A percentile compares a stretch with the other conserved stretches of the same genome.
Evolutionary conservation across 1,140 invertebrate species (phyloP).

Genomic region (Ectropis grisescens): DNA sequence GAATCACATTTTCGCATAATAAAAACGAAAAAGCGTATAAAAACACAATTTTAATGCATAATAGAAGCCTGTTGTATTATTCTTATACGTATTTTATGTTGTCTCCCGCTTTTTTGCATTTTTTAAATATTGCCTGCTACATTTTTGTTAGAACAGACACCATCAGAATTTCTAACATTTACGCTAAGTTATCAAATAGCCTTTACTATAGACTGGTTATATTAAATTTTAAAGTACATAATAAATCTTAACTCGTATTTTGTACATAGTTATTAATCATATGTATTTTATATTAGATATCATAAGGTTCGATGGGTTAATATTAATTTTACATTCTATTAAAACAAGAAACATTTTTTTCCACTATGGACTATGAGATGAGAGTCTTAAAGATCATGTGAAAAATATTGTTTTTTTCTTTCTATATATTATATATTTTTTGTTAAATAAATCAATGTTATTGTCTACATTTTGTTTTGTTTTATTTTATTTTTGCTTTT

Average conservation of each 20-base stretch:
- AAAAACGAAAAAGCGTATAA: slow-evolving; percentile 17
- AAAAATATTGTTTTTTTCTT: slow-evolving; percentile 57
- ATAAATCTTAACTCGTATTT: slow-evolving; percentile 63
- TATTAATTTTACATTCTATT: slow-evolving; percentile 67
- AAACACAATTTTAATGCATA: slow-evolving; percentile 11
- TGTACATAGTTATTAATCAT: slow-evolving; percentile 67
- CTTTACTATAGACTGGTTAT: slow-evolving; percentile 67
- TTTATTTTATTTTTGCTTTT: slow-evolving; percentile 47
- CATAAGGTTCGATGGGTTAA: slow-evolving; percentile 67
- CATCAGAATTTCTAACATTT: slow-evolving; percentile 58
- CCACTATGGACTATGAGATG: too few relatives aligned
- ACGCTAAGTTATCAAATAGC: slow-evolving; percentile 65
- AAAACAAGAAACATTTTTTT: slow-evolving; percentile 31
- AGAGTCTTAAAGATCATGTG: slow-evolving; percentile 15
- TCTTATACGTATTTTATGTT: too few relatives aligned
- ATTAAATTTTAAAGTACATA: slow-evolving; percentile 36
- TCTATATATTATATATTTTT: slow-evolving; percentile 69
- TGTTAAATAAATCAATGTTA: slow-evolving; percentile 70
- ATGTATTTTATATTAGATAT: slow-evolving; percentile 67
- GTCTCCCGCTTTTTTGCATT: slow-evolving; percentile 2
- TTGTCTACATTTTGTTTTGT: slow-evolving; percentile 60
- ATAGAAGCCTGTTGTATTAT: slow-evolving; percentile 14
- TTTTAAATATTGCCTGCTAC: slow-evolving; percentile 58
- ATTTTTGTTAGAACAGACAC: slow-evolving; percentile 48
- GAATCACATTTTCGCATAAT: slow-evolving; percentile 38